These are phyloP conservation scores for Lepidonotus clava DNA, from an alignment of 2,888 invertebrate genomes.

Conservation along the genomic window DNA sequence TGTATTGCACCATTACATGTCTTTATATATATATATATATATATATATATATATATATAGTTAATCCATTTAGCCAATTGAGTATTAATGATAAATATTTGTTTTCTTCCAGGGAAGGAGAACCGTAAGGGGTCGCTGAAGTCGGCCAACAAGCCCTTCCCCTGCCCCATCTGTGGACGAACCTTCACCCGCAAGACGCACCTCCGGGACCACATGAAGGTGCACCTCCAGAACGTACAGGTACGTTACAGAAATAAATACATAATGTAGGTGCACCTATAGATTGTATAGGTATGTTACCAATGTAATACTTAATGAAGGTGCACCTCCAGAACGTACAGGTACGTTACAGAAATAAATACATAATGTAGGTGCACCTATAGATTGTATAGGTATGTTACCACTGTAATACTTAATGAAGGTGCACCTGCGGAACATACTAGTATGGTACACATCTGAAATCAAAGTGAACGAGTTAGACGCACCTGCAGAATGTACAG, in stretches of 20 bases:
- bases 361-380: no score
- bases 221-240: constrained; percentile 64
- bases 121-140: constrained; percentile 80
- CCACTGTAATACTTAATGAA: constrained; percentile 54
- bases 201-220: constrained; percentile 66
- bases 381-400: constrained; percentile 24
- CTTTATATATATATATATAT: no score
- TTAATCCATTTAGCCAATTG: no score
- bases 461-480: no score
- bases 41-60: no score
- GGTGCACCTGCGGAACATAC: constrained; percentile 64
- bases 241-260: no score
- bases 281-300: constrained; percentile 15
- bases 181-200: constrained; percentile 64
- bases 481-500: no score
- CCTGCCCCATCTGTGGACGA: constrained; percentile 66
- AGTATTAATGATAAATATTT: no score
- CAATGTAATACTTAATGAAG: constrained; percentile 54
- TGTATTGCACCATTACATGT: no score
- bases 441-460: constrained; percentile 1
- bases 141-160: constrained; percentile 73
- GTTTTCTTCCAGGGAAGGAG: constrained; percentile 77
- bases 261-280: no score
- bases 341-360: constrained; percentile 18
- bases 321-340: constrained; percentile 64